Base-by-base conservation (phyloP, 2,113 vertebrate genomes). In the Budorcas taxicolor region DNA sequence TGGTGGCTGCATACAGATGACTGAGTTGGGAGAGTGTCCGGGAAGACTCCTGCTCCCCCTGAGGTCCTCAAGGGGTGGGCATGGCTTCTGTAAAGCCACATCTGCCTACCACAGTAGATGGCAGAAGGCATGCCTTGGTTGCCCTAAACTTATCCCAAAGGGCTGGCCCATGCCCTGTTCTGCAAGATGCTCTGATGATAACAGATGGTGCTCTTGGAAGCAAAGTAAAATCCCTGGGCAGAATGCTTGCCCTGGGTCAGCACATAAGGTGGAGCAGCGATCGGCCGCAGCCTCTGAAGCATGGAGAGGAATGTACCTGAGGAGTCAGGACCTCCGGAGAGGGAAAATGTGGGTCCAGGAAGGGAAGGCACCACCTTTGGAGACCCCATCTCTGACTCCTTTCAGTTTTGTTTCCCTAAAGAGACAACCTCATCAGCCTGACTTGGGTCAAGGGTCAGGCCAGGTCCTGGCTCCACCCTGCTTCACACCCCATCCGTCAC, bases 191-290 rank as follows among this genome's bases (percentile, higher is more conserved):
- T 83, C 2, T 13, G 5, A 27, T 80, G 60, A 78, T n/a, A 58
- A 58, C 29, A 40, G 12, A 60, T 14, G 25, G 36, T 13, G 23
- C 2, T 3, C 62, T 16, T 3, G 60, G 57, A 58, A 81, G 50
- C 86, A 36, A 76, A 53, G 23, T 29, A 13, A 50, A 62, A 12
- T 7, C 40, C 52, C 3, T 2, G 2, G 29, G 15, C 55, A 43
- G n/a, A 60, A 31, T 3, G 2, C 23, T 7, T 27, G 33, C 5
- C 33, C 83, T 14, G 33, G 52, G 40, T 40, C 25, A 25, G 33
- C 8, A 19, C 8, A 9, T 29, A 62, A 83, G 23, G 47, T 19
- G 16, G 17, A 33, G 53, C 0, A 0, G 74, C 0, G 0, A 25
- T 25, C 47, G 4, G 33, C 19, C 15, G 62, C 85, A 9, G 4